Evolutionary conservation across 2,888 invertebrate species (phyloP).

Genomic region (Sturmia bella): DNA sequence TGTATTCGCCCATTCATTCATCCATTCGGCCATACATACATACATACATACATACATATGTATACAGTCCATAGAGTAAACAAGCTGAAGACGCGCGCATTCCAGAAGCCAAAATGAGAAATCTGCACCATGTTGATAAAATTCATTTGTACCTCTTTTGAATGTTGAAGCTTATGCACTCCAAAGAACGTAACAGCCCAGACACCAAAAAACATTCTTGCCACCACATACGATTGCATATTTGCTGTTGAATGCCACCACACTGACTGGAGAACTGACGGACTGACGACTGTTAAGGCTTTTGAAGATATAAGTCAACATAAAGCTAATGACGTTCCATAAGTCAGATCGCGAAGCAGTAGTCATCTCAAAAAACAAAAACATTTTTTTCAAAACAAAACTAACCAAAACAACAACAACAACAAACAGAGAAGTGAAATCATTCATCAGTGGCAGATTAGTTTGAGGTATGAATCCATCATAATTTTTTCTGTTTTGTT

Average conservation of each 20-base stretch:
- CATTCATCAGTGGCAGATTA: slow-evolving; percentile 82
- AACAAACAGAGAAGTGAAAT: slow-evolving; percentile 72
- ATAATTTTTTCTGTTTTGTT: slow-evolving; percentile 66
- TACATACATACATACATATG: slow-evolving; percentile 33
- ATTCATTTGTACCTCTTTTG: slow-evolving; percentile 67
- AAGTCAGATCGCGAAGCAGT: slow-evolving; percentile 67
- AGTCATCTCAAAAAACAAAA: slow-evolving; percentile 42
- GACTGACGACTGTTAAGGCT: slow-evolving; percentile 61
- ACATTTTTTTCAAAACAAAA: slow-evolving; percentile 54
- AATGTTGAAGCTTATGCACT: slow-evolving; percentile 52
- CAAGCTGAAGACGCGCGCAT: slow-evolving; percentile 75
- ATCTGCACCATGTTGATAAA: slow-evolving; percentile 78
- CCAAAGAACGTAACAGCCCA: slow-evolving; percentile 30
- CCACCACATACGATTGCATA: slow-evolving; percentile 19
- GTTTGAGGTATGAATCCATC: slow-evolving; percentile 82
- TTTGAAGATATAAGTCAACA: slow-evolving; percentile 69
- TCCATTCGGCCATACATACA: not conserved
- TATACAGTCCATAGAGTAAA: slow-evolving; percentile 61
- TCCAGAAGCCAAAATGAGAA: slow-evolving; percentile 80
- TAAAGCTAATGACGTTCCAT: slow-evolving; percentile 69
- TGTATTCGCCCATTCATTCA: slow-evolving; percentile 11
- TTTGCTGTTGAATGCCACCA: slow-evolving; percentile 31
- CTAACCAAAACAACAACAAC: slow-evolving; percentile 42
- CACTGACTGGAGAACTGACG: slow-evolving; percentile 39
- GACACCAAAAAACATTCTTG: slow-evolving; percentile 33